Evolutionary conservation across 2,113 vertebrate genomes (phyloP).

Genomic region (Dissostichus mawsoni): DNA sequence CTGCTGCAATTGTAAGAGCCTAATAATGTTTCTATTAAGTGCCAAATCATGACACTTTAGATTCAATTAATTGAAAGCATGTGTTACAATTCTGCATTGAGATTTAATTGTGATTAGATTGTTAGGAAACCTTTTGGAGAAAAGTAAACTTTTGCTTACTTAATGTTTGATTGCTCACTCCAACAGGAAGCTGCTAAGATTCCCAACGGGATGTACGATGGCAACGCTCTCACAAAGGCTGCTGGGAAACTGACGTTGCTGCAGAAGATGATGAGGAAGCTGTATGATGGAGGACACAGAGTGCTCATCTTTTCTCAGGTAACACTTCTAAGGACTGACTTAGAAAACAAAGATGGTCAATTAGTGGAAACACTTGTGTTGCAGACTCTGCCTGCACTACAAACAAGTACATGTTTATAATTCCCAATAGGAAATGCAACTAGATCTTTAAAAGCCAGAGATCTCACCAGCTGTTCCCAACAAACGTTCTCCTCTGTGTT

Average conservation of each 20-base stretch:
- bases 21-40: not conserved
- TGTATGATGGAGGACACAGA: conserved; percentile 94
- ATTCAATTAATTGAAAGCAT: no score
- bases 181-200: conserved; percentile 96
- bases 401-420: not conserved
- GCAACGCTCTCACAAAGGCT: conserved; percentile 91
- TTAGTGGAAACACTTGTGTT: not conserved
- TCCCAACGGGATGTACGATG: conserved; percentile 99
- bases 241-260: conserved; percentile 93
- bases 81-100: no score
- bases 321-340: conserved; percentile 1
- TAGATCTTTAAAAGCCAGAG: not conserved
- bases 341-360: not conserved
- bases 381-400: no score
- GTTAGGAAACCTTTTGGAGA: not conserved
- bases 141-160: not conserved
- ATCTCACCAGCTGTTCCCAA: not conserved
- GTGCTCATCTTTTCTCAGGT: conserved; percentile 99
- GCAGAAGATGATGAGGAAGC: conserved; percentile 97
- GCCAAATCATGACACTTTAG: no score
- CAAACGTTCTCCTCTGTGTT: not conserved
- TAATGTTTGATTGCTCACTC: conserved; percentile 16
- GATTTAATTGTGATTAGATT: no score
- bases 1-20: conserved; percentile 92
- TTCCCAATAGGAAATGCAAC: not conserved